Conservation (phyloP, 2,797 vertebrate genomes). For the Myripristis murdjan region DNA sequence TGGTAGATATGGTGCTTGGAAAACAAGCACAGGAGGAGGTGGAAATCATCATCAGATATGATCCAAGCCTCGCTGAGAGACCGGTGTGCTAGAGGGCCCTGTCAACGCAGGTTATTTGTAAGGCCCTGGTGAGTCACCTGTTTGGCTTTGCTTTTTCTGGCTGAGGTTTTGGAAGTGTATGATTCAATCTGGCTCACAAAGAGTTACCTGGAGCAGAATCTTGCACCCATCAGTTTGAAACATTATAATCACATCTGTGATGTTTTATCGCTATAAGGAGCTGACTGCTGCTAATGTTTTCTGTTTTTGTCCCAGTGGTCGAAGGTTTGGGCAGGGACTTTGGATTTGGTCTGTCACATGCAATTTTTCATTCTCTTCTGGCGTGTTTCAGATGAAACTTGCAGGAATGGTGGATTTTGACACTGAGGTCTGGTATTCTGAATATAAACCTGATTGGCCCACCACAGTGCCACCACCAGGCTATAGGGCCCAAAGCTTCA, state of each 20-base stretch:
- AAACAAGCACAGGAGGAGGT: slow-evolving; percentile 3
- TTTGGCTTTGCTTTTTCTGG: slow-evolving; percentile 22
- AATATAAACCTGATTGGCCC: too few relatives aligned
- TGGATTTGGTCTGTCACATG: too few relatives aligned
- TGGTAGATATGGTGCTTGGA: neutral
- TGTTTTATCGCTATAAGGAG: neutral
- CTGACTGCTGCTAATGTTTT: slow-evolving; percentile 8
- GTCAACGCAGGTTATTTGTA: slow-evolving; percentile 42
- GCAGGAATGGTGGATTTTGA: too few relatives aligned
- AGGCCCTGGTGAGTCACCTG: slow-evolving; percentile 42
- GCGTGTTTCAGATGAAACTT: too few relatives aligned
- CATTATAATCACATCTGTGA: slow-evolving; percentile 30
- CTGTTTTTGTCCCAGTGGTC: too few relatives aligned
- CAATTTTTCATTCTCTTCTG: too few relatives aligned
- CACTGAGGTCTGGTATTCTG: too few relatives aligned
- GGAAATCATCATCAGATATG: slow-evolving; percentile 38
- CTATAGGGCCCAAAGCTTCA: too few relatives aligned
- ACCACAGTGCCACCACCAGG: too few relatives aligned
- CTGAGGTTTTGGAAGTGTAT: slow-evolving; percentile 4
- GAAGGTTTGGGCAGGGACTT: too few relatives aligned
- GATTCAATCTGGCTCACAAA: slow-evolving; percentile 8
- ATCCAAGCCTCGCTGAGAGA: slow-evolving; percentile 11
- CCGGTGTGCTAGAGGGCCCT: slow-evolving; percentile 25
- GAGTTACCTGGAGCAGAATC: slow-evolving; percentile 31
- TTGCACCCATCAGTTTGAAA: slow-evolving; percentile 12